Conservation (phyloP, 2,888 invertebrate genomes). For the Acleris sparsana region DNA sequence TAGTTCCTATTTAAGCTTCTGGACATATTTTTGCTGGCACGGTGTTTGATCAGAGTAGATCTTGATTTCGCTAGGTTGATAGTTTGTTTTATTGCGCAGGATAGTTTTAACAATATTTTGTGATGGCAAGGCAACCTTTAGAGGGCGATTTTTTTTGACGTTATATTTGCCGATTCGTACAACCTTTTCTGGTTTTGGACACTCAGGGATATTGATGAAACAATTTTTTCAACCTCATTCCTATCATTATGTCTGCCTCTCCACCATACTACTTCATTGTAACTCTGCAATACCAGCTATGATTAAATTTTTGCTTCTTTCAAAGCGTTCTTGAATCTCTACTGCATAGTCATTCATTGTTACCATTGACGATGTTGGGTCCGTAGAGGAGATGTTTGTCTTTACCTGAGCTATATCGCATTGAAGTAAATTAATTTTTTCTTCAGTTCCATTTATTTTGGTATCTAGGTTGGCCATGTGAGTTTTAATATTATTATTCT, state of each 20-base stretch:
- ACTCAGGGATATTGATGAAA: conserved; percentile 8
- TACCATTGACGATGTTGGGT: conserved; percentile 1
- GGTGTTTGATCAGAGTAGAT: too few species aligned
- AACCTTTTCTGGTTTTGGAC: conserved; percentile 23
- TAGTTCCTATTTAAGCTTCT: too few species aligned
- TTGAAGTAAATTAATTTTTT: conserved; percentile 26
- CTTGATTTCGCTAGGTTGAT: too few species aligned
- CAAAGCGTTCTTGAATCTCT: conserved; percentile 23
- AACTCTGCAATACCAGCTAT: conserved; percentile 25
- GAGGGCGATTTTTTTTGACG: conserved; percentile 15
- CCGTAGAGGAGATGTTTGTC: neutral
- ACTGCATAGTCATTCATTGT: conserved; percentile 14
- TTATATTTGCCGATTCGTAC: conserved; percentile 33
- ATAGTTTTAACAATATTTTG: conserved; percentile 21
- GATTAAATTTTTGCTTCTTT: conserved; percentile 25
- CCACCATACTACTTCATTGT: neutral
- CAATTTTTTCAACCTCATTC: conserved; percentile 14
- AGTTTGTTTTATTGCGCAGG: too few species aligned
- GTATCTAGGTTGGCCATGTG: conserved; percentile 14
- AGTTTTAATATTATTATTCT: conserved; percentile 26
- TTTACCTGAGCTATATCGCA: conserved; percentile 20
- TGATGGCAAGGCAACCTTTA: conserved; percentile 33
- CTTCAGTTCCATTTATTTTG: conserved; percentile 7
- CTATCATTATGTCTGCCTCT: conserved; percentile 11
- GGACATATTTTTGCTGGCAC: too few species aligned